phyloP scores from a whole-genome alignment of 2,888 invertebrate species.

The Priocnemis perturbator region DNA sequence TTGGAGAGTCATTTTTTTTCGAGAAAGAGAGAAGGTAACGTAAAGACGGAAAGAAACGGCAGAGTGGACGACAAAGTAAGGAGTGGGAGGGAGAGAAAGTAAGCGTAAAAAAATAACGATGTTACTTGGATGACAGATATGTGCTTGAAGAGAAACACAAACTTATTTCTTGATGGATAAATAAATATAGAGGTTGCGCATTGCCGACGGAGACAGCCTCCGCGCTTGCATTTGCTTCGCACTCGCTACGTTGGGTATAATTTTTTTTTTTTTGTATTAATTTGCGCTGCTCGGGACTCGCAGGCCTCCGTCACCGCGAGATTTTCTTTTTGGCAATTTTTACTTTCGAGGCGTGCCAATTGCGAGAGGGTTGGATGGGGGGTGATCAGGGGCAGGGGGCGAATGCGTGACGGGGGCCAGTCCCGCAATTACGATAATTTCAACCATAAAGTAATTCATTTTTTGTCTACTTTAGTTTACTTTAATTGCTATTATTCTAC shows the following conservation, averaged over 20 bases:
- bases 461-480: slow-evolving; percentile 69
- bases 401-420: slow-evolving; percentile 37
- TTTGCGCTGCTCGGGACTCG: slow-evolving; percentile 43
- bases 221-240: slow-evolving; percentile 67
- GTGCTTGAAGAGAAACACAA: slow-evolving; percentile 46
- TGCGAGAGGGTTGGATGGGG: not conserved
- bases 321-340: not conserved
- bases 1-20: slow-evolving; percentile 28
- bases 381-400: not conserved
- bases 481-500: slow-evolving; percentile 68
- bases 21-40: slow-evolving; percentile 8
- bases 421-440: slow-evolving; percentile 64
- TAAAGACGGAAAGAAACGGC: not conserved
- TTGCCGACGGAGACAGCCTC: slow-evolving; percentile 67
- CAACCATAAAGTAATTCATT: slow-evolving; percentile 65
- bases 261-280: slow-evolving; percentile 57
- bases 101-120: slow-evolving; percentile 47
- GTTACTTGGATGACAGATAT: slow-evolving; percentile 52
- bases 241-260: slow-evolving; percentile 61
- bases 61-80: slow-evolving; percentile 1
- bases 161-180: slow-evolving; percentile 60
- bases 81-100: slow-evolving; percentile 12
- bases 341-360: not conserved
- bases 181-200: slow-evolving; percentile 64
- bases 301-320: slow-evolving; percentile 22